Evolutionary conservation across 2,797 vertebrate genomes (phyloP).

Genomic region (Chrysocyon brachyurus): DNA sequence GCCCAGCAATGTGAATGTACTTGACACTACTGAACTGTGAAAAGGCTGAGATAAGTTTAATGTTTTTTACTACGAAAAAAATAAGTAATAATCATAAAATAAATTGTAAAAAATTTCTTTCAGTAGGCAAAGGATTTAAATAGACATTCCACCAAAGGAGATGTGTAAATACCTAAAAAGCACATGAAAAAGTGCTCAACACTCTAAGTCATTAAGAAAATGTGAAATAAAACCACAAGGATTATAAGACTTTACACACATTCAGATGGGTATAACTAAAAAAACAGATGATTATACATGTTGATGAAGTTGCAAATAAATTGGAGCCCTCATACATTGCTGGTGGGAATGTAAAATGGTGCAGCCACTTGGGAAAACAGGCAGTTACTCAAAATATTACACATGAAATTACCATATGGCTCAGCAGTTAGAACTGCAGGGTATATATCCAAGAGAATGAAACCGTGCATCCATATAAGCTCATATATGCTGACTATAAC

Average conservation of each 20-base stretch:
- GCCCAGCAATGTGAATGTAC: neutral
- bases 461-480: neutral
- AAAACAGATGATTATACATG: neutral
- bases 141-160: neutral
- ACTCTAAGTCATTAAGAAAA: neutral
- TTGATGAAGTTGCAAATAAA: neutral
- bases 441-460: neutral
- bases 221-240: neutral
- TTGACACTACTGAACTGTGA: neutral
- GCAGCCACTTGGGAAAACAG: neutral
- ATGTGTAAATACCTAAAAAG: neutral
- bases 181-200: neutral
- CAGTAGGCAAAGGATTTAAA: neutral
- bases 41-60: neutral
- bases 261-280: neutral
- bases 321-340: neutral
- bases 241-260: neutral
- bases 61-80: neutral
- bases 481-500: neutral
- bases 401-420: neutral
- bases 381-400: neutral
- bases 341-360: neutral
- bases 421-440: too few species aligned
- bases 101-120: neutral
- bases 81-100: neutral